Percentiles rank a stretch among this genome's conserved stretches.
Evolutionary conservation across 2,797 vertebrate species (phyloP).

Genomic region (Melanotaenia parkinsoni): DNA sequence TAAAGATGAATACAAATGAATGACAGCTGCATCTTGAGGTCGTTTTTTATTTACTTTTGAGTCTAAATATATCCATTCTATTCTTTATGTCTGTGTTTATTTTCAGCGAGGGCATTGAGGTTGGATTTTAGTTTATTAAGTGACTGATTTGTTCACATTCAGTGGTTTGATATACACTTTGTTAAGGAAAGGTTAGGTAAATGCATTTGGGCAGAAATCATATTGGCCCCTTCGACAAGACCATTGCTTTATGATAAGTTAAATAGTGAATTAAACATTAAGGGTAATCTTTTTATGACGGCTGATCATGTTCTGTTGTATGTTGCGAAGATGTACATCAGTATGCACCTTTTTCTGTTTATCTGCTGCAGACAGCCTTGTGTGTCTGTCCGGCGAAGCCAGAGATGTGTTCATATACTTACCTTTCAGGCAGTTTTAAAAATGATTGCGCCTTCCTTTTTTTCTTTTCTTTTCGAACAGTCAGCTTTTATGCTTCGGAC

Average conservation of each 20-base stretch:
- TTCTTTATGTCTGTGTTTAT: neutral
- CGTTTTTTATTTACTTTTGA: neutral
- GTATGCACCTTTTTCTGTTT: neutral
- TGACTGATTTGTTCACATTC: slow-evolving; percentile 38
- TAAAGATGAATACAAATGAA: slow-evolving; percentile 31
- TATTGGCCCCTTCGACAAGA: neutral
- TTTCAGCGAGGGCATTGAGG: neutral
- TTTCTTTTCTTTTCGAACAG: neutral
- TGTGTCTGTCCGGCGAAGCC: neutral
- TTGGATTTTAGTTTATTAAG: slow-evolving; percentile 1
- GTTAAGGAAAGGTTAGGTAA: neutral
- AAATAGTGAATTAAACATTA: too few species aligned
- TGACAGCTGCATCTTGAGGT: slow-evolving; percentile 37
- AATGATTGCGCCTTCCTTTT: neutral
- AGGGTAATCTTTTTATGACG: neutral
- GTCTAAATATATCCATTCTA: neutral
- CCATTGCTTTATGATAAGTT: too few species aligned
- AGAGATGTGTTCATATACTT: neutral
- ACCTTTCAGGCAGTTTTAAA: neutral
- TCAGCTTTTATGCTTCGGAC: neutral
- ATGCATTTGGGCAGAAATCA: neutral
- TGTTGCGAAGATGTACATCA: neutral
- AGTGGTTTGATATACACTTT: slow-evolving; percentile 45
- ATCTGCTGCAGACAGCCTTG: neutral
- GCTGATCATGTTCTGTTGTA: neutral